Evolutionary conservation across 2,888 invertebrate genomes (phyloP).

Genomic region (Dolichomitus sp.): DNA sequence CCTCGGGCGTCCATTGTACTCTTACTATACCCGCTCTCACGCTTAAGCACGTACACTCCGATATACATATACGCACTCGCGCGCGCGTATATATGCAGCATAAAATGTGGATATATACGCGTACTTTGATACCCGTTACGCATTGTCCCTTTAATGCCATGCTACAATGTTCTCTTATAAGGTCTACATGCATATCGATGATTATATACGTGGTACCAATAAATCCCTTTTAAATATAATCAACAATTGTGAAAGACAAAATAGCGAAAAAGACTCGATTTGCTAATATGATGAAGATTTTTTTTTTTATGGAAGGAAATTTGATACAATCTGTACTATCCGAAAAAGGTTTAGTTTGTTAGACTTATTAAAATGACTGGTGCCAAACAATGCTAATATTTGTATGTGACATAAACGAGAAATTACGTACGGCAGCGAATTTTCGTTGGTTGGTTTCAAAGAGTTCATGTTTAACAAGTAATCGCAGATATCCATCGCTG

Average conservation of each 20-base stretch:
- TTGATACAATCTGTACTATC: no score
- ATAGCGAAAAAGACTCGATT: conserved; percentile 28
- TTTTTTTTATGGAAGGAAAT: no score
- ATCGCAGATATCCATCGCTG: no score
- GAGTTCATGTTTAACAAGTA: no score
- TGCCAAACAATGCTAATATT: no score
- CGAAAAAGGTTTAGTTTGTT: no score
- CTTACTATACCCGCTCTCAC: conserved; percentile 63
- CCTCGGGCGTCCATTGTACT: conserved; percentile 84
- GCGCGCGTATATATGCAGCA: conserved; percentile 9
- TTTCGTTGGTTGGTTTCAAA: no score
- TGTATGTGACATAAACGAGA: no score
- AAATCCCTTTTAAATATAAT: conserved; percentile 78
- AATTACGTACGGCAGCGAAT: no score
- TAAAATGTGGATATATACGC: conserved; percentile 56
- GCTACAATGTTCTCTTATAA: conserved; percentile 65
- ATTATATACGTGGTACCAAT: conserved; percentile 77
- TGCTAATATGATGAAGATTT: no score
- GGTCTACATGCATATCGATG: conserved; percentile 70
- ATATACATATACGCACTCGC: conserved; percentile 22
- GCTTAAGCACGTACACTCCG: conserved; percentile 57
- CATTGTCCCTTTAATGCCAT: conserved; percentile 66
- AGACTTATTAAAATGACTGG: no score
- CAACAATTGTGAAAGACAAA: conserved; percentile 75
- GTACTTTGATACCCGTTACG: conserved; percentile 62